These are phyloP conservation scores for Microcebus griseorufus DNA, from an alignment of 2,113 vertebrate species.

Conservation along the genomic window DNA sequence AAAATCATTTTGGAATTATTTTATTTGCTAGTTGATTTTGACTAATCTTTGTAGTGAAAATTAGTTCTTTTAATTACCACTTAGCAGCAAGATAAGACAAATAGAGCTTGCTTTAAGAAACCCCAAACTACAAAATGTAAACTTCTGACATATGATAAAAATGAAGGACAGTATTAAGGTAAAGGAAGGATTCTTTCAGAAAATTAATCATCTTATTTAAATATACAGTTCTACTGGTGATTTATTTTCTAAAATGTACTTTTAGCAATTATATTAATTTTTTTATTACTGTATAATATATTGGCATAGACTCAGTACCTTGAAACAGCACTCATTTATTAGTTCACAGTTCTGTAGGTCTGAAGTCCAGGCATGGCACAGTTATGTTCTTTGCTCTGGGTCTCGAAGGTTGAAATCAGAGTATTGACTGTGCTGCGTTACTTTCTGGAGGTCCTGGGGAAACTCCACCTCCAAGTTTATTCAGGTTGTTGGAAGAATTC, in stretches of 20 bases:
- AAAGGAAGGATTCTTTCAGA: neutral
- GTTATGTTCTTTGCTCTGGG: neutral
- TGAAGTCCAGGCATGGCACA: neutral
- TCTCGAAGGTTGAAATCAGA: neutral
- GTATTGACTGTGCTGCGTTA: neutral
- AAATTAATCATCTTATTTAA: conserved; percentile 12
- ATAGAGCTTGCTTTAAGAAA: neutral
- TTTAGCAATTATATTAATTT: neutral
- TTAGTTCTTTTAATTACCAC: neutral
- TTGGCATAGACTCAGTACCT: neutral
- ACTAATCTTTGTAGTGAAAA: neutral
- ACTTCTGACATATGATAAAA: neutral
- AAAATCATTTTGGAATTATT: neutral
- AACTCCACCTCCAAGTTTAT: neutral
- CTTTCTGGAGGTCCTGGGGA: neutral
- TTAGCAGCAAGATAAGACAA: neutral
- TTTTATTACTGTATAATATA: neutral
- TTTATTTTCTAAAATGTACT: neutral
- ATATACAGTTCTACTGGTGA: neutral
- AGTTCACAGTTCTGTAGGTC: neutral
- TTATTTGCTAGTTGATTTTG: neutral
- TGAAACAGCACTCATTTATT: neutral
- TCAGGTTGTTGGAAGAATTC: neutral
- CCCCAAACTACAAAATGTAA: neutral
- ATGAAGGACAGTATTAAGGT: neutral